These are phyloP conservation scores for Pteropus alecto DNA, from an alignment of 2,113 vertebrate species.

Conservation along the genomic window DNA sequence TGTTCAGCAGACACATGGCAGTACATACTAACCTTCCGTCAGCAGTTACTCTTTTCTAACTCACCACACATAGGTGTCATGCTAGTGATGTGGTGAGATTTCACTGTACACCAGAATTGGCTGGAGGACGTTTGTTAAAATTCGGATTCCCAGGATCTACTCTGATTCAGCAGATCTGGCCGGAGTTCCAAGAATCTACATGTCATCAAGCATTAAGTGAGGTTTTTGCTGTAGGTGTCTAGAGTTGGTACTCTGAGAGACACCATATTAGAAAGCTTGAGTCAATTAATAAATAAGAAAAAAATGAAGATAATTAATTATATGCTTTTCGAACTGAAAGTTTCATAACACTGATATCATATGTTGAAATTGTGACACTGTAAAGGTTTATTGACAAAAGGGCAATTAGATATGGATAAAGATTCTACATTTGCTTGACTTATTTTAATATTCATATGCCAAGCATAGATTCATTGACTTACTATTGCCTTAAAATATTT, in stretches of 20 bases:
- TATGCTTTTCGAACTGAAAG: not conserved
- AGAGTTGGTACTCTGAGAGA: not conserved
- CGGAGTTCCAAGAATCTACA: not conserved
- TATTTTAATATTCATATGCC: not conserved
- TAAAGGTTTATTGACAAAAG: not conserved
- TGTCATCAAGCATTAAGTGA: not conserved
- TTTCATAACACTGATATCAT: not conserved
- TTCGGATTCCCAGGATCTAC: not conserved
- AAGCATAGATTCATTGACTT: not conserved
- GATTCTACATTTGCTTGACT: not conserved
- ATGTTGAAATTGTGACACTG: not conserved
- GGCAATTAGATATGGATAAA: slow-evolving; percentile 3
- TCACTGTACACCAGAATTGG: not conserved
- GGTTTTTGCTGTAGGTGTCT: not conserved
- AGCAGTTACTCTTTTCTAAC: not conserved
- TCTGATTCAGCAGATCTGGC: not conserved
- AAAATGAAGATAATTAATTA: not conserved
- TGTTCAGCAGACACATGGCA: not conserved
- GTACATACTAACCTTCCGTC: not conserved
- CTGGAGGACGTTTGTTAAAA: not conserved
- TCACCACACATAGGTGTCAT: not conserved
- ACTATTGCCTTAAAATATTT: not conserved
- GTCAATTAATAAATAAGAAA: not conserved
- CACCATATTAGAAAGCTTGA: not conserved
- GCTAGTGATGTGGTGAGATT: not conserved